Percentiles rank a stretch among this genome's conserved stretches.
Evolutionary conservation across 2,888 invertebrate genomes (phyloP).

Genomic region (Disparrhopalites patrizii): DNA sequence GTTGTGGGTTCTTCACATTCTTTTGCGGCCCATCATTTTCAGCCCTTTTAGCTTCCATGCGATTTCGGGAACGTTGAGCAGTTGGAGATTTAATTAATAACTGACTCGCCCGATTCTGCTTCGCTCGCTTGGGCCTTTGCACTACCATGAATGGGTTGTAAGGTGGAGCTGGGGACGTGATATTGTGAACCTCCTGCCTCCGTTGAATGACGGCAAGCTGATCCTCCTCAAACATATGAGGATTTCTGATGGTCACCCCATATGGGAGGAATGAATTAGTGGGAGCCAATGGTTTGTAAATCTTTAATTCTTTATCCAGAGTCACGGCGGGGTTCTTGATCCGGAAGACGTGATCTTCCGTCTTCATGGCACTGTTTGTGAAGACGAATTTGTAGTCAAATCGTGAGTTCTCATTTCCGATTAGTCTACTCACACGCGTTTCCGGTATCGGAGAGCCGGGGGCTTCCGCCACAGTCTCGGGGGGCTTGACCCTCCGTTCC

Average conservation of each 20-base stretch:
- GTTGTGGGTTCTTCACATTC: no score
- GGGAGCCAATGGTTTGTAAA: background rate
- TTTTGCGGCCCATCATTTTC: no score
- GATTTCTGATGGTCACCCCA: slow-evolving; percentile 10
- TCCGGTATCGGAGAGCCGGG: background rate
- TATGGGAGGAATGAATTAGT: slow-evolving; percentile 13
- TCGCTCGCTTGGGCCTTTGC: no score
- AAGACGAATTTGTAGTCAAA: slow-evolving; percentile 20
- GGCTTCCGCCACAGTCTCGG: background rate
- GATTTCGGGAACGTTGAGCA: no score
- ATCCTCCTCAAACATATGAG: slow-evolving; percentile 20
- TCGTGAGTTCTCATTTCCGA: background rate
- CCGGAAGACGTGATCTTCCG: background rate
- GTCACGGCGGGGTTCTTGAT: background rate
- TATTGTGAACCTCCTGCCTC: slow-evolving; percentile 13
- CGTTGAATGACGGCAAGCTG: slow-evolving; percentile 11
- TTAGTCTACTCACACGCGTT: background rate
- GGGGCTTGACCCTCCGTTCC: background rate
- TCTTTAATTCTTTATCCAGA: background rate
- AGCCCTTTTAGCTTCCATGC: no score
- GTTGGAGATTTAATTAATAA: no score
- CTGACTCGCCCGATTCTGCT: no score
- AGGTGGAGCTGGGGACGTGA: slow-evolving; percentile 5
- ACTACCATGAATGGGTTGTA: slow-evolving; percentile 7
- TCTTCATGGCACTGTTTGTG: slow-evolving; percentile 12